phyloP scores from a whole-genome alignment of 2,113 vertebrate species.

The Puntigrus tetrazona region DNA sequence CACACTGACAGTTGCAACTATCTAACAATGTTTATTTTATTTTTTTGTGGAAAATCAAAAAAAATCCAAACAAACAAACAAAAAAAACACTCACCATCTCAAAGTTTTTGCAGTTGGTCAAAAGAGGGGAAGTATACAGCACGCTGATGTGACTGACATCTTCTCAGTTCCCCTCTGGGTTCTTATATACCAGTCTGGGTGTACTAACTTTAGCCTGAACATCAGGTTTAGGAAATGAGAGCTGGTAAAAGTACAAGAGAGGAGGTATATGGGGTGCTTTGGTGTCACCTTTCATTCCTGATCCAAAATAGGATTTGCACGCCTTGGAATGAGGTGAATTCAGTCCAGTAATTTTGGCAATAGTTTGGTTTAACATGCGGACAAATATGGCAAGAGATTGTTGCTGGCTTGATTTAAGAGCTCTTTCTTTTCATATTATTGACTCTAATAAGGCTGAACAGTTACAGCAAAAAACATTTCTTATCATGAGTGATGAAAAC shows the following conservation, averaged over 20 bases:
- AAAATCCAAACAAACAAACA: too few relatives aligned
- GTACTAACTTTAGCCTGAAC: constrained; percentile 78
- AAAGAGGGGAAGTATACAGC: constrained; percentile 75
- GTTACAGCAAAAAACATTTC: neutral
- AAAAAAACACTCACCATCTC: constrained; percentile 76
- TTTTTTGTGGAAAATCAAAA: neutral
- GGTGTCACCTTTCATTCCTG: constrained; percentile 68
- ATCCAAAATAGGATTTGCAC: constrained; percentile 73
- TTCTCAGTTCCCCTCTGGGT: constrained; percentile 56
- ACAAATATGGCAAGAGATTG: constrained; percentile 73
- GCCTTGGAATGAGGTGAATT: constrained; percentile 79
- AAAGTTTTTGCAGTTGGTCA: constrained; percentile 67
- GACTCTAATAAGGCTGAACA: neutral
- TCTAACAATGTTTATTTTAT: too few relatives aligned
- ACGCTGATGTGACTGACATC: constrained; percentile 78
- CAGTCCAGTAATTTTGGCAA: constrained; percentile 66
- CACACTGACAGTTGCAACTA: too few relatives aligned
- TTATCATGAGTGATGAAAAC: neutral
- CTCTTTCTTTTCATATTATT: neutral
- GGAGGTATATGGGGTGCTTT: constrained; percentile 62
- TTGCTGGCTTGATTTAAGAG: neutral
- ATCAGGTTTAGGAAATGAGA: constrained; percentile 78
- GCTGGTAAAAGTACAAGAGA: constrained; percentile 69
- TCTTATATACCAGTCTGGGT: constrained; percentile 74
- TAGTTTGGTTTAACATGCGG: constrained; percentile 67